Evolutionary conservation across 2,888 invertebrate genomes (phyloP).

Genomic region (Morpho deidamia): DNA sequence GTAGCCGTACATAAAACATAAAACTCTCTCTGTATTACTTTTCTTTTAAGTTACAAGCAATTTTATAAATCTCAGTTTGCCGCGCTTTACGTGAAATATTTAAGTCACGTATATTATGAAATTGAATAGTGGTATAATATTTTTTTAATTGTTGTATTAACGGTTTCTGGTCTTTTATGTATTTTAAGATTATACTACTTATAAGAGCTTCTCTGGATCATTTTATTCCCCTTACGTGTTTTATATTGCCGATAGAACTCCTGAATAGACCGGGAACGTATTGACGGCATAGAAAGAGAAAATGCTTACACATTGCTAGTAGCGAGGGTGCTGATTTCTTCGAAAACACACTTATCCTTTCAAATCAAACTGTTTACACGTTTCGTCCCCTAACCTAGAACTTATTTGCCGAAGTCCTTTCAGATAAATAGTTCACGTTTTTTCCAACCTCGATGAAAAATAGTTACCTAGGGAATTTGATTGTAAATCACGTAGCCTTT

Average conservation of each 20-base stretch:
- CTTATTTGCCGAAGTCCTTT: conserved; percentile 6
- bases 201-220: background rate
- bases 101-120: too few species aligned
- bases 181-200: background rate
- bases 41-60: too few species aligned
- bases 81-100: too few species aligned
- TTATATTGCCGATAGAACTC: conserved; percentile 1
- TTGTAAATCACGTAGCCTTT: background rate
- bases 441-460: conserved; percentile 1
- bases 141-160: too few species aligned
- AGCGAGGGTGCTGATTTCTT: conserved; percentile 6
- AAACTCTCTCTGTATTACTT: too few species aligned
- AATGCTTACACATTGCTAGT: conserved; percentile 9
- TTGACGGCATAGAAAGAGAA: conserved; percentile 10
- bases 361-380: conserved; percentile 12
- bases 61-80: too few species aligned
- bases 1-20: too few species aligned
- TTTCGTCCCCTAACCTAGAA: conserved; percentile 7
- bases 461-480: background rate
- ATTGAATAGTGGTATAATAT: too few species aligned
- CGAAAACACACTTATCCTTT: conserved; percentile 11
- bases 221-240: conserved; percentile 9
- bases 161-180: too few species aligned
- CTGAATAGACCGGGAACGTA: conserved; percentile 5
- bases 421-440: conserved; percentile 3